Base-by-base conservation (phyloP, 2,797 vertebrate species). In the Microtus agrestis region DNA sequence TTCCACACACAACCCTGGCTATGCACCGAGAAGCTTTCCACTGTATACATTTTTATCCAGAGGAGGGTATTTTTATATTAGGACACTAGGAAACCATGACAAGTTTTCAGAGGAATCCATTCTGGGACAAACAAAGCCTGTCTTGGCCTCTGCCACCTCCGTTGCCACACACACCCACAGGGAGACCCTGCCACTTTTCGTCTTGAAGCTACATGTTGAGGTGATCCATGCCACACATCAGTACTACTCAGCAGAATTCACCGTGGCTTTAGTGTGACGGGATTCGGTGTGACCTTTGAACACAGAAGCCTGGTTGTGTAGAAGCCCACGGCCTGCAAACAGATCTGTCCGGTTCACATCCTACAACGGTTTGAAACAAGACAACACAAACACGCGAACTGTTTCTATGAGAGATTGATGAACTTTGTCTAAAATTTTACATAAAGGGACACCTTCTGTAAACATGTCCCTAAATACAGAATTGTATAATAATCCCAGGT, bases 391-490 rank as follows among this genome's bases (percentile, higher is more conserved):
- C 92, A 89, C 56, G 25, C 27, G 91, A 88, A 94, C 96, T 34
- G 91, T 99, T 99, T 99, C 98, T 99, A 98, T 97, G 98, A 98
- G 97, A 98, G 98, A 98, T 97, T 97, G 91, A 98, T 98, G 98
- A 98, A 98, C 98, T 98, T 99, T 98, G 98, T 98, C 98, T 98
- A 98, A 98, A 97, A 87, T 98, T 98, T 97, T 93, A 97, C 97
- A 98, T 59, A 93, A 98, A 95, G 95, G 97, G 98, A 98, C 96
- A 96, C 93, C 93, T 98, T 98, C 98, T 99, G 98, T 98, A 98
- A 98, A 97, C 97, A 85, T 97, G 97, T 98, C 98, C 81, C 98
- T 98, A 98, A 99, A 99, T 98, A 99, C 98, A 98, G 98, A 98
- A 98, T 98, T 99, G 98, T 98, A 98, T 98, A 98, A 95, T 95